Base-by-base conservation (phyloP, 2,797 vertebrate species). In the Eulemur mongoz region DNA sequence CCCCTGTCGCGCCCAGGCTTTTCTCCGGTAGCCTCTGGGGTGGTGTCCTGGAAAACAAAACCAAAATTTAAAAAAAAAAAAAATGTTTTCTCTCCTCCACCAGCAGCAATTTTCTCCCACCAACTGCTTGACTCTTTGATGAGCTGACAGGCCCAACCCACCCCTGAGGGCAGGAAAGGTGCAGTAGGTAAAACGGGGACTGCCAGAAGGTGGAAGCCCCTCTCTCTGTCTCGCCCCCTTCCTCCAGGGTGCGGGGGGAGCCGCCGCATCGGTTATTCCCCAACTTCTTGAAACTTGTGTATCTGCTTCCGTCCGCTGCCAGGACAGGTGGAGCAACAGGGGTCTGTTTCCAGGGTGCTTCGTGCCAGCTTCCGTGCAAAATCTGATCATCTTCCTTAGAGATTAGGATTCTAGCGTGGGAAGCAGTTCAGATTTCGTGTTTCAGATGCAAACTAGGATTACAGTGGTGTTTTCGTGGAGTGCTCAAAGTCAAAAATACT, bases 201-300 rank as follows among this genome's bases (percentile, higher is more conserved):
- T 4, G 67, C 92, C 57, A 1, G 45, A 25, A 52, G 85, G 63
- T 85, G 73, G n/a, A 43, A 45, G 52, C 54, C 91, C 67, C 14
- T 25, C 22, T 14, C 22, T 10, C 6, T 6, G 11, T 22, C 23
- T 54, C 6, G 5, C 14, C 13, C 14, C n/a, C 17, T 22, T 23
- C 5, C 40, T 27, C 88, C n/a, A 9, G 3, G 50, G 11, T 65
- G 93, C 91, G 0, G 7, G 48, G 52, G 18, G 72, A 12, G 22
- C 69, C 67, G 0, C n/a, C 23, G 30, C 35, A 0, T 15, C 14
- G 6, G 72, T 65, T 70, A 11, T 4, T 92, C 79, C 23, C 63
- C 35, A 81, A 93, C 97, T 97, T 97, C 84, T 65, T 4, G 11
- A 50, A 95, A 96, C 96, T 97, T 95, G 85, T 7, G 35, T 38